Percentiles rank a stretch among this genome's conserved stretches.
Conservation (phyloP, 2,888 invertebrate species). For the Papilio gigon region DNA sequence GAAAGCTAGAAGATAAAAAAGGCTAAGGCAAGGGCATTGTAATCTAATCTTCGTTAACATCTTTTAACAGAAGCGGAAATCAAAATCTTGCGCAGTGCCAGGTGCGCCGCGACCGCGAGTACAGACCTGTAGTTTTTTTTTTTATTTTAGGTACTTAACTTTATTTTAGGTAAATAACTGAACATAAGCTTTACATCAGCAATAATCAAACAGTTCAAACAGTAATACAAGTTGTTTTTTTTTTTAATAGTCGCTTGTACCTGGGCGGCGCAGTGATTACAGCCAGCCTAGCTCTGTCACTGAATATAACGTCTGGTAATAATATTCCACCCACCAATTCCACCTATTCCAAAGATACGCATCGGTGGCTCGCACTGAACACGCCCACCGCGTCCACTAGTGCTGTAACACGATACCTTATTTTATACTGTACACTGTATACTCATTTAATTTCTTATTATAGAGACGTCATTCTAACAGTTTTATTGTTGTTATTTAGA, state of each 20-base stretch:
- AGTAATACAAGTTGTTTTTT: conserved; percentile 30
- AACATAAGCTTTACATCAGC: no score
- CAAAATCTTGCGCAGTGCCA: neutral
- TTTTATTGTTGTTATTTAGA: no score
- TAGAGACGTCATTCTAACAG: no score
- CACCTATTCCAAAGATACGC: conserved; percentile 76
- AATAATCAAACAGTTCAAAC: neutral
- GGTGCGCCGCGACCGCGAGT: no score
- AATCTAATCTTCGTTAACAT: neutral
- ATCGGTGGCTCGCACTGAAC: conserved; percentile 66
- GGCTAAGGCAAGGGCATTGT: no score
- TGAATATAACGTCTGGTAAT: conserved; percentile 69
- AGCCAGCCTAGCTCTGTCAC: conserved; percentile 65
- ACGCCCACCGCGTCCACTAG: conserved; percentile 61
- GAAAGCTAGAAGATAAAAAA: no score
- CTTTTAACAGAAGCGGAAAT: neutral
- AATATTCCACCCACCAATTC: conserved; percentile 80
- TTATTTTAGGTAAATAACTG: no score
- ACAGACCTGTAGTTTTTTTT: no score
- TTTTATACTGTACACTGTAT: conserved; percentile 25
- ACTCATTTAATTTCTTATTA: no score
- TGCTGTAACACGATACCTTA: conserved; percentile 33
- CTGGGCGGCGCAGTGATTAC: conserved; percentile 68
- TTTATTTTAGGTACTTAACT: no score
- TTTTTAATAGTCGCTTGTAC: conserved; percentile 44